Evolutionary conservation across 2,113 vertebrate genomes (phyloP).

Genomic region (Syrrhaptes paradoxus): DNA sequence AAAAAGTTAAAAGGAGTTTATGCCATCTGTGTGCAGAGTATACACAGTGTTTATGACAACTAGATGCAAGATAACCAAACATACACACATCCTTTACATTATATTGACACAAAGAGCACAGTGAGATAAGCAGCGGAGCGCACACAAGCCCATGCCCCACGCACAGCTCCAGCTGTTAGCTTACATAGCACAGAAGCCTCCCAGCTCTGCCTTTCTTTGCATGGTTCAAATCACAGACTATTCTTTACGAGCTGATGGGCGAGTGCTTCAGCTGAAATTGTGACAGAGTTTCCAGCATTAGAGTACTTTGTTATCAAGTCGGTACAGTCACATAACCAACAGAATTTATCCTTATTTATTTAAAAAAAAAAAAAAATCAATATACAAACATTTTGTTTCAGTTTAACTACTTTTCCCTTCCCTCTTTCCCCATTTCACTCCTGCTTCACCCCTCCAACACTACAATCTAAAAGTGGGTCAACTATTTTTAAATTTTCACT

Average conservation of each 20-base stretch:
- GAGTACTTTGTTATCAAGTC: conserved; percentile 72
- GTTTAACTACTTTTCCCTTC: conserved; percentile 71
- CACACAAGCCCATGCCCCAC: background rate
- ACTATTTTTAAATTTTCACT: conserved; percentile 27
- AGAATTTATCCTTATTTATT: conserved; percentile 76
- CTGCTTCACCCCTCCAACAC: background rate
- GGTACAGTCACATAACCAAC: conserved; percentile 71
- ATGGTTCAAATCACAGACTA: conserved; percentile 12
- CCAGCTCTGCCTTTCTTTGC: conserved; percentile 13
- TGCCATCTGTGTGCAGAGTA: background rate
- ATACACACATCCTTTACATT: background rate
- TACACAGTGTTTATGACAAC: background rate
- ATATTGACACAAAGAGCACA: background rate
- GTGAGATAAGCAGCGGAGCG: background rate
- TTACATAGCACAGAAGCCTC: background rate
- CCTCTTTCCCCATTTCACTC: background rate
- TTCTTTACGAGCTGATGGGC: conserved; percentile 56
- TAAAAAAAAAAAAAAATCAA: conserved; percentile 62
- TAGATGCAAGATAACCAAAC: background rate
- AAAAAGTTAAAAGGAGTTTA: background rate
- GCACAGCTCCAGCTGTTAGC: background rate
- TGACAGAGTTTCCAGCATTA: conserved; percentile 65
- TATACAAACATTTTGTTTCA: conserved; percentile 46
- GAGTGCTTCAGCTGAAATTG: conserved; percentile 48
- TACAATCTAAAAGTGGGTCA: conserved; percentile 24